These are phyloP conservation scores for Orchesella flavescens DNA, from an alignment of 2,888 invertebrate genomes.

Conservation along the genomic window DNA sequence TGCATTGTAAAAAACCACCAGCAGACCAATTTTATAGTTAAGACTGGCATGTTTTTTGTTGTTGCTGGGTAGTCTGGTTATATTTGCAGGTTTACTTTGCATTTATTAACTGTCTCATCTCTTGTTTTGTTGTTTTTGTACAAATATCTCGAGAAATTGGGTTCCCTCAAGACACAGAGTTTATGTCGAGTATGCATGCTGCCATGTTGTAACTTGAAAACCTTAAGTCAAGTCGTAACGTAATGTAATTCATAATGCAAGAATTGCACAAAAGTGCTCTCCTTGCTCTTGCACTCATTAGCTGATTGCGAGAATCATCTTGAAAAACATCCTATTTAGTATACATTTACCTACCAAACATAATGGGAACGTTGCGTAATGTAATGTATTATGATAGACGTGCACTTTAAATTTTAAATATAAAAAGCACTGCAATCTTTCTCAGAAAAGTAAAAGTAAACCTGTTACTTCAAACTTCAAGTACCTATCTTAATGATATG, in stretches of 20 bases:
- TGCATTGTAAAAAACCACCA: no score
- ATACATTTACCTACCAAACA: background rate
- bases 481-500: no score
- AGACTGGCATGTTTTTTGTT: background rate
- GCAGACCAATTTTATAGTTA: no score
- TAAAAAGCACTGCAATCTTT: no score
- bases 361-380: background rate
- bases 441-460: no score
- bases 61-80: no score
- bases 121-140: background rate
- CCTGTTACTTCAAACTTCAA: no score
- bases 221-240: no score
- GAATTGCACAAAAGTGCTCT: background rate
- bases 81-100: constrained; percentile 29
- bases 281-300: no score
- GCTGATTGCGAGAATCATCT: no score
- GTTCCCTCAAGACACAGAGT: background rate
- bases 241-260: no score
- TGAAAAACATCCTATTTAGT: background rate
- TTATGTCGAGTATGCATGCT: background rate
- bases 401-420: no score
- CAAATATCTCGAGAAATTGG: background rate
- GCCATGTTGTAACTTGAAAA: background rate
- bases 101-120: constrained; percentile 1
- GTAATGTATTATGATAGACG: background rate